A percentile compares a stretch with the other conserved stretches of the same genome.
phyloP scores from a whole-genome alignment of 2,888 invertebrate genomes.

The Dryocosmus kuriphilus region DNA sequence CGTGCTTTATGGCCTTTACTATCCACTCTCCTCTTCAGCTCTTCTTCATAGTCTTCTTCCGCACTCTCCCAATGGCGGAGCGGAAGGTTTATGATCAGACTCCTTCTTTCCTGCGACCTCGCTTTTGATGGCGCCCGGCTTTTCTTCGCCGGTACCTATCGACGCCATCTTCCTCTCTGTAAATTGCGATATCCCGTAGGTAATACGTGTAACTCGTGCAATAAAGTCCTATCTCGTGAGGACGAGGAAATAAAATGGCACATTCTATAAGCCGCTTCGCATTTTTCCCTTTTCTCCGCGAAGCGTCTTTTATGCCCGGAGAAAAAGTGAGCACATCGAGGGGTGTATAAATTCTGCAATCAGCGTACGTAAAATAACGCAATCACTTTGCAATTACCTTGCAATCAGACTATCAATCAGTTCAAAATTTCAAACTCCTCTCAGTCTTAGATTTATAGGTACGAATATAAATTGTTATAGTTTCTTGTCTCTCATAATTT shows the following conservation, averaged over 20 bases:
- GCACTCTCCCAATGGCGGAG: slow-evolving; percentile 42
- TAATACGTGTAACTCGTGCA: slow-evolving; percentile 40
- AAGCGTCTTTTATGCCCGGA: background rate
- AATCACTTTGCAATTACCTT: too few species aligned
- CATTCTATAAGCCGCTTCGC: slow-evolving; percentile 31
- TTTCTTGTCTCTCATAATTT: background rate
- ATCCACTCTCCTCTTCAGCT: slow-evolving; percentile 56
- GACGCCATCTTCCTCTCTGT: slow-evolving; percentile 34
- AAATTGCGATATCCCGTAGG: slow-evolving; percentile 30
- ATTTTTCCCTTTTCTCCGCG: background rate
- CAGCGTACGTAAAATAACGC: too few species aligned
- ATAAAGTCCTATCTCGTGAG: slow-evolving; percentile 31
- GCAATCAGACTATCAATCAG: too few species aligned
- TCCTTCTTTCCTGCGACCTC: slow-evolving; percentile 42
- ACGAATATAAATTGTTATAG: background rate
- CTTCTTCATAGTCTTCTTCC: slow-evolving; percentile 48
- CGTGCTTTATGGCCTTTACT: slow-evolving; percentile 70
- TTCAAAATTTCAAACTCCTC: too few species aligned
- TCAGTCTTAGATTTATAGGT: background rate
- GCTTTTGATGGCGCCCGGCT: slow-evolving; percentile 39
- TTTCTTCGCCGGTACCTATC: slow-evolving; percentile 35
- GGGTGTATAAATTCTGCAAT: background rate
- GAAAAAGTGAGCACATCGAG: slow-evolving; percentile 4
- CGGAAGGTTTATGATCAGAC: slow-evolving; percentile 52
- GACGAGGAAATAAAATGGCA: slow-evolving; percentile 36